phyloP scores from a whole-genome alignment of 2,888 invertebrate genomes.

The Magallana nippona region DNA sequence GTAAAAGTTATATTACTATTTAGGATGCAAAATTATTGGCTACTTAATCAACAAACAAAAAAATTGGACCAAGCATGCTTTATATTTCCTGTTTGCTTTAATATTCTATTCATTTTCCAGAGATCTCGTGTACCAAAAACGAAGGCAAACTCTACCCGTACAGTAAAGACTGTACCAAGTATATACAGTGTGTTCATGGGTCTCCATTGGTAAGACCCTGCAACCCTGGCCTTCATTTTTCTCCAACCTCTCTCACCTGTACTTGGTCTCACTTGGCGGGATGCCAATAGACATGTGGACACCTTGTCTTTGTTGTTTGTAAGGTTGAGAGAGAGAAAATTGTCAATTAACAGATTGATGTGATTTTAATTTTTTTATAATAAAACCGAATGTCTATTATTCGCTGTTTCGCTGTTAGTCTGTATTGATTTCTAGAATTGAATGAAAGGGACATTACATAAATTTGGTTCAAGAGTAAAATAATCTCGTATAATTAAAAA shows the following conservation, averaged over 20 bases:
- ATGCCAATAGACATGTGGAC: background rate
- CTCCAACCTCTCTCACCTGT: background rate
- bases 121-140: background rate
- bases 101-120: background rate
- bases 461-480: too few species aligned
- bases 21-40: too few species aligned
- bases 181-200: constrained; percentile 34
- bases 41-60: background rate
- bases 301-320: too few species aligned
- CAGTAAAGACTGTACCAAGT: constrained; percentile 28
- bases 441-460: too few species aligned
- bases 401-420: too few species aligned
- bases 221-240: background rate
- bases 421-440: too few species aligned
- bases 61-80: background rate
- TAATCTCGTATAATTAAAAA: too few species aligned
- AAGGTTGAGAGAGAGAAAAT: too few species aligned
- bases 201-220: background rate
- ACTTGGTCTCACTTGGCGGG: constrained; percentile 16
- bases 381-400: too few species aligned
- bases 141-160: background rate
- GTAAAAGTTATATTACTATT: too few species aligned
- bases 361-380: too few species aligned
- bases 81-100: background rate
- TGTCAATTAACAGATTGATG: too few species aligned